These are phyloP conservation scores for Pantala flavescens DNA, from an alignment of 1,140 invertebrate species.

Conservation along the genomic window DNA sequence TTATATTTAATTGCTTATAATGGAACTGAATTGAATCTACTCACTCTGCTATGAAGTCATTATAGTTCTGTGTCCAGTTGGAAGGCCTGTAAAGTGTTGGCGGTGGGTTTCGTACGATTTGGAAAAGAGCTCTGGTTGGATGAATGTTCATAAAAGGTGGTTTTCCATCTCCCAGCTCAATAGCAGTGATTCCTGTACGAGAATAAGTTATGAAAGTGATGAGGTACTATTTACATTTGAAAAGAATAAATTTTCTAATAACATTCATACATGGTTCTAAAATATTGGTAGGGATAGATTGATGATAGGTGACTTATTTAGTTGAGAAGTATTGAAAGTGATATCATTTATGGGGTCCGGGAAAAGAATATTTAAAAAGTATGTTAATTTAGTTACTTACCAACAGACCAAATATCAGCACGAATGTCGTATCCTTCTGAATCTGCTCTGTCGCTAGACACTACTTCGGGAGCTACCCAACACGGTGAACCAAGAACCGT, in stretches of 20 bases:
- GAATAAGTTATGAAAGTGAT: neutral
- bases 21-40: no score
- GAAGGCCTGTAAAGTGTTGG: conserved; percentile 58
- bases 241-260: neutral
- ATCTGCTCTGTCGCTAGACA: conserved; percentile 39
- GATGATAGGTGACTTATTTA: no score
- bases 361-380: no score
- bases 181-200: conserved; percentile 60
- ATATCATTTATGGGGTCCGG: no score
- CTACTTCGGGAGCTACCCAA: conserved; percentile 86
- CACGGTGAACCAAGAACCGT: conserved; percentile 77
- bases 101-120: conserved; percentile 78
- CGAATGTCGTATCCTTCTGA: conserved; percentile 56
- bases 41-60: conserved; percentile 75
- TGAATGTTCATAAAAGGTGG: conserved; percentile 77
- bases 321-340: no score
- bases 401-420: conserved; percentile 83
- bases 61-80: conserved; percentile 68
- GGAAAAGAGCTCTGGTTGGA: conserved; percentile 73
- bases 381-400: no score
- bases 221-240: neutral
- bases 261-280: neutral
- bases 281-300: neutral
- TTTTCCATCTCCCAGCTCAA: conserved; percentile 80
- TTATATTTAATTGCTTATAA: no score